These are phyloP conservation scores for Macrochelys suwanniensis DNA, from an alignment of 2,797 vertebrate species.

Conservation along the genomic window DNA sequence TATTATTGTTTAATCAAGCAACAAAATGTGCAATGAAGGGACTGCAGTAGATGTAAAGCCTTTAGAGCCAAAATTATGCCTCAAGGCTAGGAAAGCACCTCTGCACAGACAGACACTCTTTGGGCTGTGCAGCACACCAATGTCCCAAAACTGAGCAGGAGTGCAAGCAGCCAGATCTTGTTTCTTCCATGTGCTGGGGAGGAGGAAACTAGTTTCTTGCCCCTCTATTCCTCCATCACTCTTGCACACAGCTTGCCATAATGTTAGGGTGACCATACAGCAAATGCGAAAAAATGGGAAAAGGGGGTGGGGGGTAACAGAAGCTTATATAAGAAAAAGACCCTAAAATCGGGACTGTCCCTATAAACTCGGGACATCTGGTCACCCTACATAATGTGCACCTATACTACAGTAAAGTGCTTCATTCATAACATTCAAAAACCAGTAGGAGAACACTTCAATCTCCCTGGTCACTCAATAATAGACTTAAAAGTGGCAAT, in stretches of 20 bases:
- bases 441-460: no score
- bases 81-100: not conserved
- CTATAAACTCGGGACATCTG: no score
- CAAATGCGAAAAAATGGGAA: no score
- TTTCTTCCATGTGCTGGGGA: not conserved
- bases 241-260: not conserved
- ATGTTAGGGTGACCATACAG: not conserved
- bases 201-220: not conserved
- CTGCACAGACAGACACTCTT: not conserved
- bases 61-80: not conserved
- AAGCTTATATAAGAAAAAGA: no score
- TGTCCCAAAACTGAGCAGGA: accelerated
- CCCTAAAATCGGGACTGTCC: no score
- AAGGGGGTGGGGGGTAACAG: no score
- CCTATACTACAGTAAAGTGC: not conserved
- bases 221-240: not conserved
- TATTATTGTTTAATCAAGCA: not conserved
- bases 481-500: no score
- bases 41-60: accelerated
- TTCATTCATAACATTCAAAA: not conserved
- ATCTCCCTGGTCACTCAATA: no score
- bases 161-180: accelerated
- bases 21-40: accelerated
- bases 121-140: not conserved
- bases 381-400: not conserved